These are phyloP conservation scores for Polydrusus cervinus DNA, from an alignment of 2,888 invertebrate genomes.

Conservation along the genomic window DNA sequence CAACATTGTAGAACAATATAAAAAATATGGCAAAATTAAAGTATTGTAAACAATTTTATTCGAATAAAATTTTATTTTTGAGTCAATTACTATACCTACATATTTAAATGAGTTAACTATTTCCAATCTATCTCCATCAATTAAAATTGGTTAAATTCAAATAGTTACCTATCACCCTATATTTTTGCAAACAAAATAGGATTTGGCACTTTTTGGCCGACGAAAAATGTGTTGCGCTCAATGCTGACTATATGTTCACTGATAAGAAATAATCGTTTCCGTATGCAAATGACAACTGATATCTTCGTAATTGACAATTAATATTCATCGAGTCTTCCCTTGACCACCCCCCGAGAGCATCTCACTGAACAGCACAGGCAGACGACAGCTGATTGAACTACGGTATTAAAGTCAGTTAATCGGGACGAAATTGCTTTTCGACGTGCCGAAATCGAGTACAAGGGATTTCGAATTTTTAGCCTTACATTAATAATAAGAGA, in stretches of 20 bases:
- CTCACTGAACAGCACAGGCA: constrained; percentile 30
- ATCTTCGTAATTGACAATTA: constrained; percentile 67
- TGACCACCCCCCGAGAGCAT: constrained; percentile 47
- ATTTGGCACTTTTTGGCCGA: not conserved
- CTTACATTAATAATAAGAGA: not conserved
- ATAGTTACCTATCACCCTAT: too few relatives aligned
- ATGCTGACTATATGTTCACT: constrained; percentile 37
- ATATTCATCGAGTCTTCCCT: constrained; percentile 65
- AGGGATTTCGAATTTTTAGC: not conserved
- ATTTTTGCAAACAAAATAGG: too few relatives aligned
- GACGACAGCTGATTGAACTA: constrained; percentile 25
- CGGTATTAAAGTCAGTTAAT: constrained; percentile 11
- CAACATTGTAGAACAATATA: too few relatives aligned
- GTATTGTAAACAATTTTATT: too few relatives aligned
- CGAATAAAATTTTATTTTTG: too few relatives aligned
- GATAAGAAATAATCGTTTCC: constrained; percentile 69
- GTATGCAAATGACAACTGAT: constrained; percentile 66
- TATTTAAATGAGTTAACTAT: too few relatives aligned
- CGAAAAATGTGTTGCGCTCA: not conserved
- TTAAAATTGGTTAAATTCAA: too few relatives aligned
- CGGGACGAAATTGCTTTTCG: constrained; percentile 19
- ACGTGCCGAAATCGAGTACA: constrained; percentile 11
- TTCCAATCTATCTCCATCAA: too few relatives aligned
- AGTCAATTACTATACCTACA: too few relatives aligned
- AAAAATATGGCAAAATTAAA: too few relatives aligned